A percentile compares a stretch with the other conserved stretches of the same genome.
phyloP scores from a whole-genome alignment of 92 coral and sea anemone genomes.

The Umimayanthus chanpuru region DNA sequence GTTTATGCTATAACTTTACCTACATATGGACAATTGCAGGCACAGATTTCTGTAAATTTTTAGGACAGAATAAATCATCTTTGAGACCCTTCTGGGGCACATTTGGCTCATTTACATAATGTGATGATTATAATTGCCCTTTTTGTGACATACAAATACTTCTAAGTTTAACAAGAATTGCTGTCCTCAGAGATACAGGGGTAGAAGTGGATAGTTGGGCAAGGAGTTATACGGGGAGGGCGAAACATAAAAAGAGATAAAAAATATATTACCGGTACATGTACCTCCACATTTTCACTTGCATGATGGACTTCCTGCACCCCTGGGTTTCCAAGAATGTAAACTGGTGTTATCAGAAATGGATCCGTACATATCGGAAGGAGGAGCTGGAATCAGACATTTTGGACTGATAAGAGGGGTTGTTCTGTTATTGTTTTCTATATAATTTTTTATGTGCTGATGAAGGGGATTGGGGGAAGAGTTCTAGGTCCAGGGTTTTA shows the following conservation, averaged over 20 bases:
- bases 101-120: neutral
- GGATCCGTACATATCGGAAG: too few species aligned
- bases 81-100: neutral
- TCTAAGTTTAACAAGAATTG: too few species aligned
- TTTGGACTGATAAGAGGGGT: neutral
- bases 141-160: neutral
- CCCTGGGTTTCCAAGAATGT: too few species aligned
- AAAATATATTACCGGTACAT: too few species aligned
- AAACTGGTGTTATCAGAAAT: too few species aligned
- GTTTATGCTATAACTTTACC: neutral
- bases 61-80: neutral
- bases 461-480: too few species aligned
- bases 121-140: neutral
- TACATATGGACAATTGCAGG: neutral
- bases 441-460: neutral
- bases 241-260: too few species aligned
- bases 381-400: neutral
- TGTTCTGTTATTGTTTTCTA: neutral
- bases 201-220: neutral
- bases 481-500: too few species aligned
- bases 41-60: neutral
- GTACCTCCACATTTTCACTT: too few species aligned
- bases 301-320: too few species aligned
- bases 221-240: neutral
- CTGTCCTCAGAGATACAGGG: too few species aligned